These are phyloP conservation scores for Melanostoma mellinum DNA, from an alignment of 2,888 invertebrate species.

Conservation along the genomic window DNA sequence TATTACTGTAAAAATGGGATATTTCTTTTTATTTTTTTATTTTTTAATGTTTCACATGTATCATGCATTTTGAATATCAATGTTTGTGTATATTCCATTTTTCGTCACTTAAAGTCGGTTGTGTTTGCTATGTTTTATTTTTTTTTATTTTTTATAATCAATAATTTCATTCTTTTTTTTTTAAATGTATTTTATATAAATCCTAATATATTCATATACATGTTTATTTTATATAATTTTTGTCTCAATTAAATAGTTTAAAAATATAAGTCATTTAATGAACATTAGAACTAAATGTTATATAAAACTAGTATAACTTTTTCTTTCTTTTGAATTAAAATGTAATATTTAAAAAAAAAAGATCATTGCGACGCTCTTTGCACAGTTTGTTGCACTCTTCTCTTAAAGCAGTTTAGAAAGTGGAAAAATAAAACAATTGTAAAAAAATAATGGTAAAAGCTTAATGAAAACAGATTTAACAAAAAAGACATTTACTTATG, in stretches of 20 bases:
- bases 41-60: constrained; percentile 53
- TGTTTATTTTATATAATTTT: constrained; percentile 37
- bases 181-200: constrained; percentile 55
- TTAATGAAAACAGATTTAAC: not conserved
- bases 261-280: constrained; percentile 51
- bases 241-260: constrained; percentile 47
- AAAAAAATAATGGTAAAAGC: constrained; percentile 4
- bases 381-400: constrained; percentile 37
- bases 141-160: constrained; percentile 8
- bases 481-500: not conserved
- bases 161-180: constrained; percentile 28
- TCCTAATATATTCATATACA: constrained; percentile 67
- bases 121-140: constrained; percentile 16
- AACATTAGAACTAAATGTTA: constrained; percentile 58
- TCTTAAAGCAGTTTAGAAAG: constrained; percentile 25
- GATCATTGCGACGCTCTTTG: constrained; percentile 58
- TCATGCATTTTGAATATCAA: constrained; percentile 57
- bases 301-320: constrained; percentile 52
- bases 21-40: constrained; percentile 33
- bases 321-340: constrained; percentile 26
- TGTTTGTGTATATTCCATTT: constrained; percentile 19
- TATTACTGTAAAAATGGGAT: constrained; percentile 65
- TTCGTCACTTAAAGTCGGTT: constrained; percentile 37
- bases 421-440: constrained; percentile 26
- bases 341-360: constrained; percentile 29